A percentile compares a stretch with the other conserved stretches of the same genome.
These are phyloP conservation scores for Eidolon dupreanum DNA, from an alignment of 2,797 vertebrate genomes.

Conservation along the genomic window DNA sequence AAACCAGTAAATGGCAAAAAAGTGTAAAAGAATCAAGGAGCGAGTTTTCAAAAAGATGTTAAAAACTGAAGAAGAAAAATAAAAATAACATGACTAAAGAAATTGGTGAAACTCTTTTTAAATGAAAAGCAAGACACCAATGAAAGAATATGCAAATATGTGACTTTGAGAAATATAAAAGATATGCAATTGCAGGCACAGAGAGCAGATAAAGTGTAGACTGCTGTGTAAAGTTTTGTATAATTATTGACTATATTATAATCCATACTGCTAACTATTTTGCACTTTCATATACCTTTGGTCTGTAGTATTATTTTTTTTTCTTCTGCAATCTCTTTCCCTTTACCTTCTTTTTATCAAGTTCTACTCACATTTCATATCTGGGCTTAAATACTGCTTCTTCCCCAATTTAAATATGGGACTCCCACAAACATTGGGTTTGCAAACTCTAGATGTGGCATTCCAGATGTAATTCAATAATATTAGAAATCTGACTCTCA, in stretches of 20 bases:
- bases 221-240: background rate
- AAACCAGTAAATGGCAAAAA: background rate
- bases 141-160: background rate
- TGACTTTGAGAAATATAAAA: background rate
- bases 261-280: background rate
- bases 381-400: background rate
- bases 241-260: background rate
- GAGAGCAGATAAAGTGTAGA: background rate
- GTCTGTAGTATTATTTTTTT: background rate
- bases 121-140: background rate
- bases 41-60: background rate
- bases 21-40: background rate
- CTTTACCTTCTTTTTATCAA: background rate
- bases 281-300: background rate
- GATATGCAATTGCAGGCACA: background rate
- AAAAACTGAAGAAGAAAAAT: background rate
- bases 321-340: background rate
- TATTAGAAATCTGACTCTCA: background rate
- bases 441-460: background rate
- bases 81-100: background rate
- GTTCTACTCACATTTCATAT: background rate
- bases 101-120: background rate
- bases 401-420: background rate
- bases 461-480: background rate
- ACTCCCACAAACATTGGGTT: background rate